These are phyloP conservation scores for Catostylus mosaicus DNA, from an alignment of 30 jellyfish, hydroid and myxozoan species.

Conservation along the genomic window DNA sequence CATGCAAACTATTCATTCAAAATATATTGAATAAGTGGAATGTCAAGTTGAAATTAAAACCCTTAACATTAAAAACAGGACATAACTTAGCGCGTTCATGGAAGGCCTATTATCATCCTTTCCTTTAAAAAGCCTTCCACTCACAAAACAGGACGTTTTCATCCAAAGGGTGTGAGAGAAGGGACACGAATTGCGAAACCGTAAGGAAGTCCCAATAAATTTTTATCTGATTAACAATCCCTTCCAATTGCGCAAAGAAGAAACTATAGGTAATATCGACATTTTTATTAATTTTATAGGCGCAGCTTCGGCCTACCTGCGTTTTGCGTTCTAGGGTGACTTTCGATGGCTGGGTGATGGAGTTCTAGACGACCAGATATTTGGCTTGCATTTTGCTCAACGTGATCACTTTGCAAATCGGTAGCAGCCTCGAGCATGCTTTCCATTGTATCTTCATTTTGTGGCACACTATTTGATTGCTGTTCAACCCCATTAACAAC, in stretches of 20 bases:
- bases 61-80: no score
- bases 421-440: conserved; percentile 98
- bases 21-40: no score
- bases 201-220: no score
- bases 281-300: neutral
- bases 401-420: conserved; percentile 86
- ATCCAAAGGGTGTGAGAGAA: no score
- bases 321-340: conserved; percentile 14
- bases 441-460: conserved; percentile 71
- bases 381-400: conserved; percentile 55
- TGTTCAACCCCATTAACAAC: conserved; percentile 65
- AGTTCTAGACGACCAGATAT: conserved; percentile 74
- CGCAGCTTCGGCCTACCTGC: conserved; percentile 57
- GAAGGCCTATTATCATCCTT: no score
- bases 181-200: no score
- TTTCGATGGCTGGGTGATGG: conserved; percentile 19
- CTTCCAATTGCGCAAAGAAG: neutral
- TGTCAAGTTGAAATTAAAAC: no score
- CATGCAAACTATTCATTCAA: no score
- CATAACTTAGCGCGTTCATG: no score
- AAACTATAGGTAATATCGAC: neutral
- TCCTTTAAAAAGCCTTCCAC: no score
- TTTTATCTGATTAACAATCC: no score
- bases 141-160: no score
- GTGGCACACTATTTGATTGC: conserved; percentile 7